Evolutionary conservation across 2,888 invertebrate species (phyloP).

Genomic region (Drosophila kuntzei): DNA sequence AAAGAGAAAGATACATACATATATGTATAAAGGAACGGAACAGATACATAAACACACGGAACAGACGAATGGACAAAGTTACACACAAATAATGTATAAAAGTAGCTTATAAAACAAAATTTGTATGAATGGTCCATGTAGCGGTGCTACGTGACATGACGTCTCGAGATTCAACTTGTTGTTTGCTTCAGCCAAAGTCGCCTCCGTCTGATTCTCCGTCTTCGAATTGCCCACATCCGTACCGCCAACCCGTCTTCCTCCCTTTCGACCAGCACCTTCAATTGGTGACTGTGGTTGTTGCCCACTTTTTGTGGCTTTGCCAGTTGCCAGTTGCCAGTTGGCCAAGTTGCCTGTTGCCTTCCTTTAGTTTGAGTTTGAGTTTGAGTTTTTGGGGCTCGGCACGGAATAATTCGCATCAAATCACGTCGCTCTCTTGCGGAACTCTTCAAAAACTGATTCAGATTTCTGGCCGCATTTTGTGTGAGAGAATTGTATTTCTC

Average conservation of each 20-base stretch:
- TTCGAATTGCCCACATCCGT: conserved; percentile 21
- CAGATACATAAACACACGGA: conserved; percentile 58
- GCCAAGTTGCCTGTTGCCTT: conserved; percentile 38
- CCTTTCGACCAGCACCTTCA: conserved; percentile 6
- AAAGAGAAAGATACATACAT: conserved; percentile 21
- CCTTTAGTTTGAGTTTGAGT: conserved; percentile 1
- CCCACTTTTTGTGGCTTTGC: conserved; percentile 48
- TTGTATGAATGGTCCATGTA: conserved; percentile 81
- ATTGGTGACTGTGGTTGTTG: conserved; percentile 34
- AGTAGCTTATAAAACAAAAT: conserved; percentile 80
- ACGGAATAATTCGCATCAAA: conserved; percentile 74
- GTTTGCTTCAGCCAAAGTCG: conserved; percentile 51
- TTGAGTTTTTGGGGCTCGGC: conserved; percentile 40
- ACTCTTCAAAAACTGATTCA: conserved; percentile 75
- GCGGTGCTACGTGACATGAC: conserved; percentile 75
- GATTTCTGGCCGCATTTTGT: conserved; percentile 49
- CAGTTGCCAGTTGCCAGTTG: conserved; percentile 28
- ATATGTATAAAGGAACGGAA: conserved; percentile 23
- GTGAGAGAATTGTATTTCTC: conserved; percentile 28
- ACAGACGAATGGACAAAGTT: conserved; percentile 64
- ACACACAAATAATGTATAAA: conserved; percentile 78
- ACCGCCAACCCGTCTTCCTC: not conserved
- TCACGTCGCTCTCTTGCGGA: conserved; percentile 72
- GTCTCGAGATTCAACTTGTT: conserved; percentile 73
- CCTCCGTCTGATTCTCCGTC: conserved; percentile 30